Base-by-base conservation (phyloP, 30 jellyfish, hydroid and myxozoan genomes). In the Mastigias papua region DNA sequence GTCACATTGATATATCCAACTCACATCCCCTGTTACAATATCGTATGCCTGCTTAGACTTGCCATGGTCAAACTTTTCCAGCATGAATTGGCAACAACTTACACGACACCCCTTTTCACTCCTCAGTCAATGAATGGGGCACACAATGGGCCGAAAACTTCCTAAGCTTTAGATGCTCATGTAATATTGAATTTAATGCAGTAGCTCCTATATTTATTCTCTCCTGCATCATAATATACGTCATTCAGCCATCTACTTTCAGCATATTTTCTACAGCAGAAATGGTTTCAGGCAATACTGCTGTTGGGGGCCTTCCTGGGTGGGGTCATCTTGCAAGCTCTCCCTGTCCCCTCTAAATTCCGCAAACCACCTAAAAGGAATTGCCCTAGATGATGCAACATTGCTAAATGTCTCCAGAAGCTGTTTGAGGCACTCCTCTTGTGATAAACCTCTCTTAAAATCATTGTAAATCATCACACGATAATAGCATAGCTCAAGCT, bases 1-100 rank as follows among this genome's bases (percentile, higher is more conserved):
- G 61, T 76, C 87, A 76, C 49, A 76, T 76, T 76, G 87, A 48
- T 28, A 76, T 34, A 76, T 76, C 87, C 84, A 73, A 73, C 69
- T 73, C 42, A 34, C 37, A 73, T 33, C 70, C 28, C 76, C 87
- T 48, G 87, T 48, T 28, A 76, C 76, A 28, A 76, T 76, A 34
- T 51, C 87, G 34, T 76, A 76, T 5, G 50, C 60, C 62, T 48
- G 87, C 51, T 51, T 49, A 26, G 75, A 76, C 31, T 51, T 76
- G 33, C 60, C 87, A 34, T 57, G n/a, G 50, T 76, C 48, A 76
- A 76, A 49, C 29, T 76, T 48, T 20, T 76, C 57, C 46, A 76
- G 87, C 76, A 76, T 76, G 50, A 76, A 49, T 13, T 76, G 87
- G 76, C 75, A 76, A 13, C 63, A 76, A 22, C 50, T 76, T 23